Evolutionary conservation across 2,113 vertebrate species (phyloP).

Genomic region (Sprattus sprattus): DNA sequence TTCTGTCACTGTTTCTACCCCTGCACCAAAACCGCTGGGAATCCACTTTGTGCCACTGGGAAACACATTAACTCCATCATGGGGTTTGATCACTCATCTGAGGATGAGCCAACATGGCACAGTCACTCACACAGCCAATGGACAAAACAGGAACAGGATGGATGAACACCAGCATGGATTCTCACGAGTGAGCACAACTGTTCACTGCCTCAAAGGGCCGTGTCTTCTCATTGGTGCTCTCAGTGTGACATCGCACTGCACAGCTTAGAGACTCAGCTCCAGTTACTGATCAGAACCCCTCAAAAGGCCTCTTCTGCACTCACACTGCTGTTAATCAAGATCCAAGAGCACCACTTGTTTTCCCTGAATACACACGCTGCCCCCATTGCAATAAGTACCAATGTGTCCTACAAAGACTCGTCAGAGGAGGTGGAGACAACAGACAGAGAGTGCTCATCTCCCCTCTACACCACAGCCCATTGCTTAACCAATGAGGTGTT

Average conservation of each 20-base stretch:
- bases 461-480: neutral
- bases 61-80: neutral
- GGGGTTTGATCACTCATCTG: neutral
- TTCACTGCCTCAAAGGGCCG: neutral
- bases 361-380: neutral
- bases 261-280: neutral
- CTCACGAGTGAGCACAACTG: neutral
- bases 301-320: neutral
- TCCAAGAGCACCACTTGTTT: neutral
- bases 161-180: neutral
- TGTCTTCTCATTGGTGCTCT: neutral
- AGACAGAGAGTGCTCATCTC: neutral
- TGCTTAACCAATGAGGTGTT: neutral
- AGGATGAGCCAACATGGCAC: neutral
- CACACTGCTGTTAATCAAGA: neutral
- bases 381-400: neutral
- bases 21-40: neutral
- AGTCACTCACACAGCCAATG: neutral
- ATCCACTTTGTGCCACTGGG: neutral
- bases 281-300: neutral
- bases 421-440: neutral
- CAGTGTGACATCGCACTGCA: neutral
- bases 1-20: neutral
- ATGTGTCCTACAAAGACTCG: neutral
- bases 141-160: neutral